Evolutionary conservation across 2,888 invertebrate genomes (phyloP), one percentile per base, ranked within the genome.

Genomic region (Nemurella pictetii): DNA sequence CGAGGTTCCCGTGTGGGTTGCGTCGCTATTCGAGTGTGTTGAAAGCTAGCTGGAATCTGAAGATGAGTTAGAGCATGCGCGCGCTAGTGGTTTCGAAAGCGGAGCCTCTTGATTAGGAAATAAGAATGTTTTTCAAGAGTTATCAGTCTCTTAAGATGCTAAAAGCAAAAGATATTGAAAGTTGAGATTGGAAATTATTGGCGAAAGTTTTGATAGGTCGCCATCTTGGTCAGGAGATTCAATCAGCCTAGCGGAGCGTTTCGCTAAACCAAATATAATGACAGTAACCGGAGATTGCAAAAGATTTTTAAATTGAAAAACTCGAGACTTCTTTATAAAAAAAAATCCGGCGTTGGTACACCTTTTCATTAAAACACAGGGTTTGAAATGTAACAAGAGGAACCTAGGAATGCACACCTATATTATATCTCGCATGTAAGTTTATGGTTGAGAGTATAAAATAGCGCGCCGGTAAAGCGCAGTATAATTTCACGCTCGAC

Each of bases 401-500:
- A 55, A 55, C 1, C 9, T 55, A 55, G 15, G 55, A 55, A 55
- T 55, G 12, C 55, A 15, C 9, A 20, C 20, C 1, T 12, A 55
- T 55, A 35, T 12, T 35, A 55, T 55, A 20, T 55, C 55, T 55
- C 20, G 55, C 20, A 20, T 12, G 55, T 55, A 55, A 55, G 75
- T 75, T 27, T 26, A 75, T 75, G 75, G 75, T 3, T 12, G 9
- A 26, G 26, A 75, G 75, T 75, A 27, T 75, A 26, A 27, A 27
- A 27, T 4, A 73, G 73, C n/a, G 3, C 20, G 75, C 75, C 4
- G 26, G 75, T 3, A 4, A 28, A 26, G 26, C 75, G 75, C 35
- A 26, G 80, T 80, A 80, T 80, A 80, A 80, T 80, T 80, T 80
- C 80, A 80, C 80, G 80, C 80, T 32, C 7, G 25, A 80, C 25